Evolutionary conservation across 2,888 invertebrate species (phyloP), one percentile per base, ranked within the genome.

Genomic region (Lithophane socia): DNA sequence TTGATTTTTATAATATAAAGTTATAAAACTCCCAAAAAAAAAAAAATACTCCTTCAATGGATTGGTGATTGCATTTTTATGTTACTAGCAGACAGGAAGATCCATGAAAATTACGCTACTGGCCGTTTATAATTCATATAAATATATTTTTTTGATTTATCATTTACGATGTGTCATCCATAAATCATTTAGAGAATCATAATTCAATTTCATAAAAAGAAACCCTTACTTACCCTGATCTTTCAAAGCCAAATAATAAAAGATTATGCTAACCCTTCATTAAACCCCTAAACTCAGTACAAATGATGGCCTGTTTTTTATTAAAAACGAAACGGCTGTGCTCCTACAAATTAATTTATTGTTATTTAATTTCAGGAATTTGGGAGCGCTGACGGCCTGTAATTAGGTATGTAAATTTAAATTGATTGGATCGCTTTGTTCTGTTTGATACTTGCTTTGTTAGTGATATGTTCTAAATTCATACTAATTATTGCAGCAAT

Each of bases 401-500:
- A 80, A 87, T 87, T 86, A 83, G 64, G 44, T 66, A 79, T 78
- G 75, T 68, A 75, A 83, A 87, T 85, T 83, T 65, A 77, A 81
- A 86, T 86, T 77, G 77, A 87, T 83, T 80, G 65, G 60, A 49
- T 42, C 21, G 70, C 60, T 71, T 67, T 66, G 74, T 74, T 49
- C n/a, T 52, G 47, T 65, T 56, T 42, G 42, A 60, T 42, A 67
- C 29, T 44, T 5, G 49, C n/a, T 63, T 73, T 76, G 63, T 60
- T 63, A 44, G 29, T 67, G 67, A 65, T 63, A 49, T 37, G 44
- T 82, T 58, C 63, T 18, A 18, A 21, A 63, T 21, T 52, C 5
- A 24, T 75, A 75, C 10, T 37, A 16, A 10, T 75, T 58, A n/a
- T 9, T 8, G 18, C n/a, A 37, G 9, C 12, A 54, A 74, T 44